Base-by-base conservation (phyloP, 1,140 invertebrate genomes). In the Euwallacea similis region DNA sequence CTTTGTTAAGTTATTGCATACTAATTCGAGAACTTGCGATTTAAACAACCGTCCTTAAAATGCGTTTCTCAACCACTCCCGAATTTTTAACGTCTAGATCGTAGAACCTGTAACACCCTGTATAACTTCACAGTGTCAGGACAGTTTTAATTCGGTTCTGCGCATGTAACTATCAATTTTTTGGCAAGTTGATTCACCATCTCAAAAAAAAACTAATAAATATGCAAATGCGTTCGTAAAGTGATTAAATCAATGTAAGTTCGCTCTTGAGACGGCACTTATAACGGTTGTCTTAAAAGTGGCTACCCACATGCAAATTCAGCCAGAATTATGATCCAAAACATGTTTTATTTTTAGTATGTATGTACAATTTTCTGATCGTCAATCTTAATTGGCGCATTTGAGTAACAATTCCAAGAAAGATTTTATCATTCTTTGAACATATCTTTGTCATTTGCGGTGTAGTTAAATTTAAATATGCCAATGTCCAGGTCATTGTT, bases 301-400 rank as follows among this genome's bases (percentile, higher is more conserved):
- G 46, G 6, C 50, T 58, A 33, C 65, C 54, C 33, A 66, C 44
- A 66, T 56, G 21, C 21, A 33, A 33, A 33, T 33, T 33, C 4
- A 15, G 54, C 53, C 54, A 42, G 53, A 43, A 66, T 65, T 65
- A 65, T 65, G 54, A 65, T n/a, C 50, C 63, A 10, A 53, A 65
- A 65, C 63, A 65, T 65, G 63, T 65, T 65, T 65, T 65, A 54
- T 15, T 53, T 65, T 65, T 65, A 65, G 53, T 65, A n/a, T n/a
- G 21, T 33, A 33, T 33, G 21, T 33, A 16, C 46, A 13, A 53
- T 65, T 54, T 65, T 65, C 55, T 42, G 33, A 42, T 65, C 63
- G 53, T 33, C 42, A 42, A 7, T 15, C n/a, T 66, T 58, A 66
- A 66, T 58, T 66, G 65, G 65, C 65, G 42, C 53, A 66, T 56